Evolutionary conservation across 2,113 vertebrate genomes (phyloP).

Genomic region (Eclectus roratus): DNA sequence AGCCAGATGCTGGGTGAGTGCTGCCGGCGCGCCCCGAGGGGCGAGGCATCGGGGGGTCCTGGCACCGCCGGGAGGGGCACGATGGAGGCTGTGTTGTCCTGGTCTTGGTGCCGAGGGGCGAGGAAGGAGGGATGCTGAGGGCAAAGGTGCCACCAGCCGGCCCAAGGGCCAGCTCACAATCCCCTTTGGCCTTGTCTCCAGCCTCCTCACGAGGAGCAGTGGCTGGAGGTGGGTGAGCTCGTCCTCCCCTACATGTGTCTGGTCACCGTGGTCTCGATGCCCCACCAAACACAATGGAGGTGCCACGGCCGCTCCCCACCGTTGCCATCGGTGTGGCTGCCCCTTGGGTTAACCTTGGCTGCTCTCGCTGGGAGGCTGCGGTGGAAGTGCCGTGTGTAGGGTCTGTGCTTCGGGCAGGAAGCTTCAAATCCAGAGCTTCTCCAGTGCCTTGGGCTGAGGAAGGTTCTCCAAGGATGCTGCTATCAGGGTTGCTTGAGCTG

Average conservation of each 20-base stretch:
- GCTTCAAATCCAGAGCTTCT: not conserved
- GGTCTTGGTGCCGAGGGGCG: not conserved
- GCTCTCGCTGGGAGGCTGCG: not conserved
- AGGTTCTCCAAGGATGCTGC: not conserved
- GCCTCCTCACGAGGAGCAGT: not conserved
- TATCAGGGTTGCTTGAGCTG: rapidly evolving
- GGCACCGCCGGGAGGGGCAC: not conserved
- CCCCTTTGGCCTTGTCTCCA: not conserved
- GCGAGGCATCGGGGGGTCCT: not conserved
- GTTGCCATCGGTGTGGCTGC: not conserved
- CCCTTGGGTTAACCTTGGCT: not conserved
- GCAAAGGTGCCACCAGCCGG: not conserved
- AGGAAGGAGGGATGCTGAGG: not conserved
- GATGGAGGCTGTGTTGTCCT: not conserved
- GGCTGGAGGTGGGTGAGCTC: not conserved
- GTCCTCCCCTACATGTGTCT: not conserved
- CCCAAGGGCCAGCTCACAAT: rapidly evolving
- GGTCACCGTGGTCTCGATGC: not conserved
- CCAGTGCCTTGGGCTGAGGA: not conserved
- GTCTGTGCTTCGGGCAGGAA: not conserved
- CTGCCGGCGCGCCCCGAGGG: not conserved
- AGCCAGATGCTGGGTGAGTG: conserved; percentile 96
- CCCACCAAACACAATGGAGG: not conserved
- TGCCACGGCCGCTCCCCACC: not conserved
- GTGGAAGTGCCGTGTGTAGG: rapidly evolving